A percentile compares a stretch with the other conserved stretches of the same genome.
Evolutionary conservation across 53 echinoderm and acorn worm genomes (phyloP).

Genomic region (Henricia sp.): DNA sequence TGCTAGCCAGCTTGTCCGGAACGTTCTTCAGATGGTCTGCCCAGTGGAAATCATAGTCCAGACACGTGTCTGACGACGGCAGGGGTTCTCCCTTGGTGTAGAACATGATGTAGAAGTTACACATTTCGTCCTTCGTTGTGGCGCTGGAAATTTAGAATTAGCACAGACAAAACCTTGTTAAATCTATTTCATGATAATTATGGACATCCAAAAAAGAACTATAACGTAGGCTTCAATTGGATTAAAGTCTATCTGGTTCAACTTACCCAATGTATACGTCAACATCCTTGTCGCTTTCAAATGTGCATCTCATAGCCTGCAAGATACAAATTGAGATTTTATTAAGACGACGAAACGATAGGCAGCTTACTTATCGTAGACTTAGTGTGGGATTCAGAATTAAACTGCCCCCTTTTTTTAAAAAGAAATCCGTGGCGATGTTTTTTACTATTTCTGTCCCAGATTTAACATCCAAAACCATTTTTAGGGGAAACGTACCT

Average conservation of each 20-base stretch:
- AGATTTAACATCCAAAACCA: too few relatives aligned
- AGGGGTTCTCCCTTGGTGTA: slow-evolving; percentile 72
- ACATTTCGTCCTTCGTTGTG: slow-evolving; percentile 94
- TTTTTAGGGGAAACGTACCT: too few relatives aligned
- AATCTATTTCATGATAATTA: background rate
- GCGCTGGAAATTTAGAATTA: slow-evolving; percentile 47
- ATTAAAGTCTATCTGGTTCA: background rate
- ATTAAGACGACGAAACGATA: too few relatives aligned
- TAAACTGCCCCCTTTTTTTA: too few relatives aligned
- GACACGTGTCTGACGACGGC: slow-evolving; percentile 64
- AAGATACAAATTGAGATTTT: slow-evolving; percentile 12
- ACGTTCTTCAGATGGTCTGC: slow-evolving; percentile 73
- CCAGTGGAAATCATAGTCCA: slow-evolving; percentile 74
- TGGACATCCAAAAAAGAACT: background rate
- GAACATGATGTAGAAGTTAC: slow-evolving; percentile 99
- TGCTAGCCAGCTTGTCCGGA: slow-evolving; percentile 83
- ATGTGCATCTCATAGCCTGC: slow-evolving; percentile 89
- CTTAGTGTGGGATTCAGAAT: too few relatives aligned
- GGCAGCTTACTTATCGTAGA: too few relatives aligned
- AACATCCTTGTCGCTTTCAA: slow-evolving; percentile 68
- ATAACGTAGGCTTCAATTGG: background rate
- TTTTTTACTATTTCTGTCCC: too few relatives aligned
- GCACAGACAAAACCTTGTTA: background rate
- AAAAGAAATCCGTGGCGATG: too few relatives aligned
- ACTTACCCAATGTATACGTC: slow-evolving; percentile 87